Evolutionary conservation across 2,797 vertebrate genomes (phyloP), one percentile per base, ranked within the genome.

Genomic region (Phoebastria nigripes): DNA sequence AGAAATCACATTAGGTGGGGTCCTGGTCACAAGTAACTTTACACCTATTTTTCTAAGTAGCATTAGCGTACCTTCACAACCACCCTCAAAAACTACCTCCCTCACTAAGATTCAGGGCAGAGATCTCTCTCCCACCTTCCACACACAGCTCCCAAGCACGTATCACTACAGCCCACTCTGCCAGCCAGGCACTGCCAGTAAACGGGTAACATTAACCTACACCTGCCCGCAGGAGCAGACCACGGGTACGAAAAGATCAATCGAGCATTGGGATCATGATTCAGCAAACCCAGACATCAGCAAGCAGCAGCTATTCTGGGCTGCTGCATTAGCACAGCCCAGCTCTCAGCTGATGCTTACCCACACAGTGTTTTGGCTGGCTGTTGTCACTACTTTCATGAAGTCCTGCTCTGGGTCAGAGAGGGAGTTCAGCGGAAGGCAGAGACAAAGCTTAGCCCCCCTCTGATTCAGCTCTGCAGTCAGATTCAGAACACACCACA

Each of bases 231-330:
- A 24, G 77, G 7, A n/a, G 29, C 1, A 0, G 31, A 6, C 17
- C 13, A 1, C 0, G 28, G 52, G 24, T 3, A 19, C 0, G 3
- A 33, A 5, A 6, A 7, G 56, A 12, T 16, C 26, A 2, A 1
- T 3, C 0, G 2, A 8, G 59, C 25, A 1, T 1, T 1, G 19
- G 35, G 39, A 25, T 1, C 0, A 8, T 4, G 11, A 16, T 10
- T 12, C 54, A 18, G 59, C 63, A 25, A 4, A 0, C 13, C n/a
- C 66, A 12, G 55, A 1, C 15, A 2, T 0, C 28, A 9, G 88
- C 4, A 2, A 28, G 44, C 39, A 47, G 61, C 76, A 51, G 61
- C 22, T 35, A 2, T 5, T 6, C 42, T 0, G 5, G 26, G 37
- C 16, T 11, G 44, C 44, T n/a, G 16, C 12, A 0, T 5, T 5